phyloP scores from a whole-genome alignment of 2,113 vertebrate genomes.

The Nestor notabilis region DNA sequence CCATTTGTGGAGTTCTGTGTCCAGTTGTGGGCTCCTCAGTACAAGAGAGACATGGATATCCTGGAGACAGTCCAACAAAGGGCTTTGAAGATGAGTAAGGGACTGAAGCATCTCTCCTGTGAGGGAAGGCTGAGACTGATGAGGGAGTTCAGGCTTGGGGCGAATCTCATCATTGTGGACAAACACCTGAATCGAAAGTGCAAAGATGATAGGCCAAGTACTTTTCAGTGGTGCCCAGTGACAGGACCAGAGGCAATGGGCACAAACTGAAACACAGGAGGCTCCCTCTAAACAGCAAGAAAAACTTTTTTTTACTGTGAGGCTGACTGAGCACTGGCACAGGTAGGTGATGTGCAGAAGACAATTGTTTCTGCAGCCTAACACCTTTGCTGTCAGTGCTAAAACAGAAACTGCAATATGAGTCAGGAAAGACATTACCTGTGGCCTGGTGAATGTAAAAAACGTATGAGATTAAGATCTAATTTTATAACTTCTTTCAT shows the following conservation, averaged over 20 bases:
- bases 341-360: not conserved
- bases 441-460: not conserved
- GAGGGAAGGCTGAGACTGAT: not conserved
- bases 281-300: not conserved
- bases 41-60: not conserved
- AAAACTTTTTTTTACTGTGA: not conserved
- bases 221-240: not conserved
- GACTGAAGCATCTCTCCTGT: not conserved
- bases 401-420: not conserved
- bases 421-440: not conserved
- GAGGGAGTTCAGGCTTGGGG: not conserved
- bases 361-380: not conserved
- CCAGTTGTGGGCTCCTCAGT: not conserved
- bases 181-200: not conserved
- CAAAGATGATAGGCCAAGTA: not conserved
- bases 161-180: not conserved
- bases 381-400: not conserved
- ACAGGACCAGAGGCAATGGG: not conserved
- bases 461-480: not conserved
- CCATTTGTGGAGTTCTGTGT: not conserved
- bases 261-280: not conserved
- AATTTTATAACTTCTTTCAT: not conserved
- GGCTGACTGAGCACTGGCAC: not conserved
- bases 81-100: not conserved
- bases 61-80: not conserved